Evolutionary conservation across 2,888 invertebrate genomes (phyloP), one percentile per base, ranked within the genome.

Genomic region (Pristionchus japonicus): DNA sequence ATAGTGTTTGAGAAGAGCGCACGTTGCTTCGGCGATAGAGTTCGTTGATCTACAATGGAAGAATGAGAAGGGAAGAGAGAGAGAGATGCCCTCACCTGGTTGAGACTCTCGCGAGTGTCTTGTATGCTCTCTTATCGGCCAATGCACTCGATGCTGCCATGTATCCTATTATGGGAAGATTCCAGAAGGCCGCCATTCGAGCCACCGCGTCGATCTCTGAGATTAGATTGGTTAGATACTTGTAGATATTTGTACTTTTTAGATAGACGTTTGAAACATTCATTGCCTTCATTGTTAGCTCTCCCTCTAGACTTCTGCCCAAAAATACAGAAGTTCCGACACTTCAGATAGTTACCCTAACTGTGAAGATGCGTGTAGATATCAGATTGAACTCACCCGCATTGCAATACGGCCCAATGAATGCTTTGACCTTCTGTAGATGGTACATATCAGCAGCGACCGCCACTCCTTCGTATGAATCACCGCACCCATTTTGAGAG

Each of bases 11-110:
- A 94, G 86, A 13, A 93, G 84, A 3, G 93, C 92, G 15, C 91
- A 91, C 2, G 92, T 90, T 17, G 94, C 93, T 74, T 92, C 90
- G 4, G 94, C 94, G 47, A 94, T 88, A 31, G 93, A 93, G 87
- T 94, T 94, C 0, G 93, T 93, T 3, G 94, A 94, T 88, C 94
- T 92, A 3, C 43, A 43, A 77, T 34, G 74, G 40, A 31, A 49
- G 27, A 80, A 49, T n/a, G 31, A 47, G 27, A 80, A 74, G 11
- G 3, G 23, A 0, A 20, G 40, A 74, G 7, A 40, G n/a, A n/a
- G 31, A 64, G 31, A 64, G 6, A 27, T 64, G 27, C 31, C 20
- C n/a, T 23, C n/a, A 40, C 80, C 80, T 47, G 27, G 80, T 80
- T 7, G 80, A 80, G 15, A 86, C 34, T 27, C 86, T 64, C 0